Percentiles rank a stretch among this genome's conserved stretches.
Evolutionary conservation across 2,797 vertebrate genomes (phyloP).

Genomic region (Alcedo atthis): DNA sequence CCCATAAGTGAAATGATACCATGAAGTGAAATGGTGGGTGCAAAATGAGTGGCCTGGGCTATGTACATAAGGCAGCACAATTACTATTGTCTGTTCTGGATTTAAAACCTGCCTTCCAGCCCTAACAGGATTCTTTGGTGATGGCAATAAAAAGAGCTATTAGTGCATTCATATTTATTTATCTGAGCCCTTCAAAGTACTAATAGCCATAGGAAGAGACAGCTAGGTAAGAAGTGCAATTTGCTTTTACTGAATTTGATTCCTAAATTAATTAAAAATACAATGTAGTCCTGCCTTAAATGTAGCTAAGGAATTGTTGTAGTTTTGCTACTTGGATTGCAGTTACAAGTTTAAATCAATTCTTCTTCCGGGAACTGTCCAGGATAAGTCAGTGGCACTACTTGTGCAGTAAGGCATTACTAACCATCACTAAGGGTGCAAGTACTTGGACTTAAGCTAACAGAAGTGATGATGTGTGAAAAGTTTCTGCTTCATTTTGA

Average conservation of each 20-base stretch:
- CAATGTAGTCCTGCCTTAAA: neutral
- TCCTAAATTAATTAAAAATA: neutral
- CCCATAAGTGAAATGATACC: slow-evolving; percentile 39
- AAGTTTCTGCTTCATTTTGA: slow-evolving; percentile 73
- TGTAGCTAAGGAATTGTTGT: neutral
- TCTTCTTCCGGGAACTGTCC: neutral
- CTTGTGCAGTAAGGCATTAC: neutral
- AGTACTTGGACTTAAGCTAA: slow-evolving; percentile 39
- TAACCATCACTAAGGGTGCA: neutral
- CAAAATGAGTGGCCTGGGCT: slow-evolving; percentile 44
- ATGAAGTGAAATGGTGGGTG: slow-evolving; percentile 58
- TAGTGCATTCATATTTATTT: neutral
- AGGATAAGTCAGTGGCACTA: neutral
- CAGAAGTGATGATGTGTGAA: slow-evolving; percentile 80
- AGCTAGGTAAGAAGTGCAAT: neutral
- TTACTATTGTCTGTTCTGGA: slow-evolving; percentile 19
- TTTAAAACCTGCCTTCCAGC: slow-evolving; percentile 36
- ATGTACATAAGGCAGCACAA: neutral
- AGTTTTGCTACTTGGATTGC: neutral
- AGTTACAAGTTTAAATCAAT: neutral
- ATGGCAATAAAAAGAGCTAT: neutral
- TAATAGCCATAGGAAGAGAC: neutral
- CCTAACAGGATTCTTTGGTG: slow-evolving; percentile 1
- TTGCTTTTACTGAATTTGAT: neutral
- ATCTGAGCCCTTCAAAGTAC: neutral